Evolutionary conservation across 2,888 invertebrate genomes (phyloP), one percentile per base, ranked within the genome.

Genomic region (Eledone cirrhosa): DNA sequence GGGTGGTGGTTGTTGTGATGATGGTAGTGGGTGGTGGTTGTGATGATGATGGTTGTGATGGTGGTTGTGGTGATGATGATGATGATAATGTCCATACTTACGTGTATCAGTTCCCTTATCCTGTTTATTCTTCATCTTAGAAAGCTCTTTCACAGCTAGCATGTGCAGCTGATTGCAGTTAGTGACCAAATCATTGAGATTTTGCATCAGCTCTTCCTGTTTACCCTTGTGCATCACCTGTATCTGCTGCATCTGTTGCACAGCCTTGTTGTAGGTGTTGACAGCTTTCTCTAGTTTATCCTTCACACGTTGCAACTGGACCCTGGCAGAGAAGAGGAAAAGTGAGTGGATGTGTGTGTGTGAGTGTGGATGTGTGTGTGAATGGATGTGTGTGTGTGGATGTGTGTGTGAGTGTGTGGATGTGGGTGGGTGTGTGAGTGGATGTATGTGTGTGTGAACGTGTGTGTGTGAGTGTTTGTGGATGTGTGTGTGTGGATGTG

Each of bases 161-260:
- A 83, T 80, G 59, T 84, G 81, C 24, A 84, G 83, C 79, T 82
- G 80, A 19, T 84, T 81, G 69, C 82, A 83, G 63, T 86, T 85
- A 33, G 85, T 86, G 11, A 83, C 81, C 24, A 85, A 82, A n/a
- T 80, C 77, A 14, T 80, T 78, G 48, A 88, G 82, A 19, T 82
- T 82, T 8, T 80, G 82, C 79, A 81, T 85, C 82, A 88, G 86
- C 41, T 85, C 84, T 74, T 87, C 85, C 16, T 88, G 85, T 76
- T 89, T 87, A 16, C 83, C 81, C 33, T 80, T 80, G 77, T 86
- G 85, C 48, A 82, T 78, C 74, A 86, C 86, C 77, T 88, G 88
- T 67, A 82, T 78, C 19, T 79, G 48, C 80, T 83, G 87, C 81
- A 88, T 82, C 65, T 84, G 80, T 74, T 88, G 87, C 78, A 88